A percentile compares a stretch with the other conserved stretches of the same genome.
These are phyloP conservation scores for Peromyscus polionotus DNA, from an alignment of 2,113 vertebrate genomes.

Conservation along the genomic window DNA sequence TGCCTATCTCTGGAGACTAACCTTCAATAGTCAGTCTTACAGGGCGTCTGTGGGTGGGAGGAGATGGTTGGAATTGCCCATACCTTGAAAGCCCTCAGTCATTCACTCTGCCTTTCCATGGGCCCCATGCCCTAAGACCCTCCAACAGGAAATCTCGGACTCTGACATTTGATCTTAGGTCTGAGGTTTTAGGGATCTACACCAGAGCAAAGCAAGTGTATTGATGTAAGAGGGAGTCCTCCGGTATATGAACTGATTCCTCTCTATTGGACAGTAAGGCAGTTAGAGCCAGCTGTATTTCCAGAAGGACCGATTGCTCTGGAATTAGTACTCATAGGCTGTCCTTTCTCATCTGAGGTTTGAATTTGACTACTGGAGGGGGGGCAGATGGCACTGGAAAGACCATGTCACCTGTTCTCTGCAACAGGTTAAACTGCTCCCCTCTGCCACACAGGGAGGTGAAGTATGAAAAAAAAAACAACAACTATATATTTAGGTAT, in stretches of 20 bases:
- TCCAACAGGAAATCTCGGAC: background rate
- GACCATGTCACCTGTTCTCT: background rate
- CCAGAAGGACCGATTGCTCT: background rate
- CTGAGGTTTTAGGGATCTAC: background rate
- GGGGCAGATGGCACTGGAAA: constrained; percentile 15
- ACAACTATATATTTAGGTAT: background rate
- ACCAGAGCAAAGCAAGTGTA: background rate
- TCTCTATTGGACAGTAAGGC: background rate
- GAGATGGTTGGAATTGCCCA: background rate
- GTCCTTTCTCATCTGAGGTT: background rate
- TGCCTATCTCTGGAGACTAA: background rate
- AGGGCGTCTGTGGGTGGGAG: background rate
- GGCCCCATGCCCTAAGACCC: background rate
- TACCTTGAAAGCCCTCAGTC: background rate
- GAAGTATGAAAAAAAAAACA: background rate
- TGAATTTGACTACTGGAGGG: background rate
- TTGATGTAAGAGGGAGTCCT: background rate
- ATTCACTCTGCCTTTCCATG: background rate
- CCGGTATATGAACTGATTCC: background rate
- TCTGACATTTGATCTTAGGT: background rate
- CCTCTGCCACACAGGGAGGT: background rate
- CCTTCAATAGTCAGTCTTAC: background rate
- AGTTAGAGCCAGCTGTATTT: background rate
- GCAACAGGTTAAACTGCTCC: background rate
- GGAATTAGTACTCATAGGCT: background rate